Evolutionary conservation across 2,888 invertebrate species (phyloP).

Genomic region (Epirrhoe tristata): DNA sequence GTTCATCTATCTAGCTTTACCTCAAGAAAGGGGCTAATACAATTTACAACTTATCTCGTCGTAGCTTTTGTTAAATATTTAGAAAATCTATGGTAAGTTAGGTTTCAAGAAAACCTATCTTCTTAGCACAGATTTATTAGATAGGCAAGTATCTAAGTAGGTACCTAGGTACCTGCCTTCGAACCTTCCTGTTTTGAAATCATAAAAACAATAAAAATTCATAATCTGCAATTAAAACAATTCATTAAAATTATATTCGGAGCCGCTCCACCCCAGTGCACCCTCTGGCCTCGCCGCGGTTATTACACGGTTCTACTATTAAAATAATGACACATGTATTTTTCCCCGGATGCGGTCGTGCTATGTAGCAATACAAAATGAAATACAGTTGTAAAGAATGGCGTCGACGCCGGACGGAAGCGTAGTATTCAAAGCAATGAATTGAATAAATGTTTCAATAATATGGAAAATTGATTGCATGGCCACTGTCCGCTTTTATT

Average conservation of each 20-base stretch:
- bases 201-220: conserved; percentile 13
- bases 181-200: conserved; percentile 5
- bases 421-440: conserved; percentile 1
- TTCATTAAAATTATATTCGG: conserved; percentile 38
- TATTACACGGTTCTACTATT: conserved; percentile 21
- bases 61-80: no score
- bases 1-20: no score
- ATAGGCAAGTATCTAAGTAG: no score
- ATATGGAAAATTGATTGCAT: neutral
- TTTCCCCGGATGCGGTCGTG: conserved; percentile 21
- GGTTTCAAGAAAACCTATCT: no score
- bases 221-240: conserved; percentile 36
- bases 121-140: no score
- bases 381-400: neutral
- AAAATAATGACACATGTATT: conserved; percentile 26
- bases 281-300: conserved; percentile 13
- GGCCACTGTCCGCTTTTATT: neutral
- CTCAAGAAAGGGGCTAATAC: no score
- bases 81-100: no score
- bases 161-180: no score
- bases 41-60: no score
- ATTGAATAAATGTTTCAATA: neutral
- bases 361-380: neutral
- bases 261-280: conserved; percentile 7
- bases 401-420: conserved; percentile 8